Percentiles rank a stretch among this genome's conserved stretches.
phyloP scores from a whole-genome alignment of 2,888 invertebrate genomes.

The Callinectes sapidus region DNA sequence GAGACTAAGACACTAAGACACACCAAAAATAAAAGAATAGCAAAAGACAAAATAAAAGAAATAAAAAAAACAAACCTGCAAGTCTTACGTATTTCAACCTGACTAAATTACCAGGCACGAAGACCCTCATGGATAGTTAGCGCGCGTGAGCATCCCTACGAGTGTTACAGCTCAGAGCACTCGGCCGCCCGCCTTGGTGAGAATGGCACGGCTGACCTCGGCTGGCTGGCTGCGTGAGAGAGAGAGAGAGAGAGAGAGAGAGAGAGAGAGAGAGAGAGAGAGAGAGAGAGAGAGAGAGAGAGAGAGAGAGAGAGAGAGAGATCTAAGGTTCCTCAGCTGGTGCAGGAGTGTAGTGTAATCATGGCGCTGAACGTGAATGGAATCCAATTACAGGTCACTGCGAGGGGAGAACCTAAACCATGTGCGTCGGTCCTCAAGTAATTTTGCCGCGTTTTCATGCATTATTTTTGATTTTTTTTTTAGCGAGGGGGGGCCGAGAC shows the following conservation, averaged over 20 bases:
- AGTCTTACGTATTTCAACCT: background rate
- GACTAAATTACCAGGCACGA: background rate
- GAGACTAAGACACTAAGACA: too few relatives aligned
- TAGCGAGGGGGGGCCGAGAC: background rate
- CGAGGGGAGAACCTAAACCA: background rate
- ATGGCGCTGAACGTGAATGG: slow-evolving; percentile 18
- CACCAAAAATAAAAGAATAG: background rate
- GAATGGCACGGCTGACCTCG: background rate
- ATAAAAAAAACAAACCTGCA: background rate
- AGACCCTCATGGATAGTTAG: background rate
- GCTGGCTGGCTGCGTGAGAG: background rate
- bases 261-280: background rate
- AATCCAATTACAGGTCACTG: background rate
- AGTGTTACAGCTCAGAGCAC: background rate
- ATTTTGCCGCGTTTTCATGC: background rate
- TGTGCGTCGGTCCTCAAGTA: background rate
- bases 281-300: background rate
- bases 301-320: background rate
- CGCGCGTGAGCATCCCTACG: background rate
- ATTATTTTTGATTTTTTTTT: slow-evolving; percentile 19
- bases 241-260: slow-evolving; percentile 5
- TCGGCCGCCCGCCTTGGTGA: background rate
- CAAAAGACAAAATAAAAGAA: background rate
- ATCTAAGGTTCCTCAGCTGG: slow-evolving; percentile 13
- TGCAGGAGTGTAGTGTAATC: background rate